phyloP scores from a whole-genome alignment of 2,797 vertebrate genomes.

The Myioborus melanocephalus region DNA sequence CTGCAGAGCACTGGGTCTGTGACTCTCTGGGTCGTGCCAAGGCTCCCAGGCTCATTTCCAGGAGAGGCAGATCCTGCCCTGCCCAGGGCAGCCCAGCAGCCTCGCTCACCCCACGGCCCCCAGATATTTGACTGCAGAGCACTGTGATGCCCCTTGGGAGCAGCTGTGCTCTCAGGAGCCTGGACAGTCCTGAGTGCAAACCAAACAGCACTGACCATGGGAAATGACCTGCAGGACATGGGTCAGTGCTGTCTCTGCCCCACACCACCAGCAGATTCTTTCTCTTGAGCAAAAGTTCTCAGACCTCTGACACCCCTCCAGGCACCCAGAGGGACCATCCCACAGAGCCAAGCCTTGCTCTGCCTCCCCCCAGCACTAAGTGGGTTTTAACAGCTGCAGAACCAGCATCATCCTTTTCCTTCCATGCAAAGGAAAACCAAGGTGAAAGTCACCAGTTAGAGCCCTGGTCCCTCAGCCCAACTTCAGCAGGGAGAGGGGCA shows the following conservation, averaged over 20 bases:
- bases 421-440: no score
- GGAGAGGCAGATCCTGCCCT: not conserved
- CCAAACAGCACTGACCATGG: accelerated
- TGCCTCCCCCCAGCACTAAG: not conserved
- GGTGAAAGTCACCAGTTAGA: not conserved
- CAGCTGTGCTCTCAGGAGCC: not conserved
- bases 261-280: not conserved
- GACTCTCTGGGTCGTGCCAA: not conserved
- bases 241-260: not conserved
- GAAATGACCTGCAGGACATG: accelerated
- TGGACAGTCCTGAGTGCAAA: accelerated
- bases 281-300: not conserved
- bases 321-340: not conserved
- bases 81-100: not conserved
- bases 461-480: not conserved
- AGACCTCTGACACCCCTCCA: not conserved
- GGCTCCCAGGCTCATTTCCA: accelerated
- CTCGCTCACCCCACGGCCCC: accelerated
- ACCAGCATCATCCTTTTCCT: not conserved
- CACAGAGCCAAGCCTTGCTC: not conserved
- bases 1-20: not conserved
- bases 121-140: not conserved
- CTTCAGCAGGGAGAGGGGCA: no score
- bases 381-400: not conserved
- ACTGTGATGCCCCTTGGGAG: not conserved